Percentiles rank a stretch among this genome's conserved stretches.
Evolutionary conservation across 2,797 vertebrate genomes (phyloP).

Genomic region (Melanotaenia parkinsoni): DNA sequence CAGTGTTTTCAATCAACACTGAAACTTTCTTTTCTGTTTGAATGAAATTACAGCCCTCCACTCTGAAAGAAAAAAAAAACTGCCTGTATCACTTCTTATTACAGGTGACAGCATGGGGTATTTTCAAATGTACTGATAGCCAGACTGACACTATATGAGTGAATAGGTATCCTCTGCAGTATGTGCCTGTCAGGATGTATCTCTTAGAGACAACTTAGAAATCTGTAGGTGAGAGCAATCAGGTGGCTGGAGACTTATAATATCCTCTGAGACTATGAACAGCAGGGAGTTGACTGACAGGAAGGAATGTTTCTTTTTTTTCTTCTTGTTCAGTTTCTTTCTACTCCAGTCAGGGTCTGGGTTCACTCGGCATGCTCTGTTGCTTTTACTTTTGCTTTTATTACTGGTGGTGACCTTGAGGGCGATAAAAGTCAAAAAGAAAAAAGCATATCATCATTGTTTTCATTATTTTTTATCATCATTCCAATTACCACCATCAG

Average conservation of each 20-base stretch:
- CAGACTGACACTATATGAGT: conserved; percentile 48
- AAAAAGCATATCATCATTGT: background rate
- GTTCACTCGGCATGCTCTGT: background rate
- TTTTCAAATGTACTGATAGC: conserved; percentile 54
- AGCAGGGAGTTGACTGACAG: conserved; percentile 64
- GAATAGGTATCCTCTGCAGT: conserved; percentile 49
- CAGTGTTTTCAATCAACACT: background rate
- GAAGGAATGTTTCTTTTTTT: conserved; percentile 34
- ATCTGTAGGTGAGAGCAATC: conserved; percentile 62
- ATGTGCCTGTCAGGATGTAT: conserved; percentile 56
- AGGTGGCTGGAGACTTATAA: conserved; percentile 65
- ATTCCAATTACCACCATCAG: background rate
- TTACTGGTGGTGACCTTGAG: background rate
- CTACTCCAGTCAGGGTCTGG: background rate
- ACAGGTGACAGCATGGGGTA: background rate
- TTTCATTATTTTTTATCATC: background rate
- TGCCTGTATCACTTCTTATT: background rate
- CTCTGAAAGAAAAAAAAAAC: conserved; percentile 22
- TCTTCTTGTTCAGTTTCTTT: conserved; percentile 34
- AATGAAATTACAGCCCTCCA: conserved; percentile 17
- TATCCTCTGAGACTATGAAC: conserved; percentile 65
- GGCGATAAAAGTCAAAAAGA: background rate
- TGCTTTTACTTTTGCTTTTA: background rate
- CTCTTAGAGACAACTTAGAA: conserved; percentile 51
- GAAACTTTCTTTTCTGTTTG: conserved; percentile 22